phyloP scores from a whole-genome alignment of 2,888 invertebrate genomes.

The Dichetophora obliterata region DNA sequence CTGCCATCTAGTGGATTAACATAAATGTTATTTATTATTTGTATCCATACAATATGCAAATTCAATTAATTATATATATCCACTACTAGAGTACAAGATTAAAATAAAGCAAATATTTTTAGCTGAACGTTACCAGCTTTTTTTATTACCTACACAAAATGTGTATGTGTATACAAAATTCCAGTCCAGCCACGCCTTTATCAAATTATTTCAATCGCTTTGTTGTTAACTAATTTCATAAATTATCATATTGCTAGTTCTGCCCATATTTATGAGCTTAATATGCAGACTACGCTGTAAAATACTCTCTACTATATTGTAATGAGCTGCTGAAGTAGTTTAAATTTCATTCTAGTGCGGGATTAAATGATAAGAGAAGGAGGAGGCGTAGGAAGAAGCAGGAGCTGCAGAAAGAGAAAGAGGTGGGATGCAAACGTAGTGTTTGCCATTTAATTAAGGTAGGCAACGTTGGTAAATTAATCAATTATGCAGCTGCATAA shows the following conservation, averaged over 20 bases:
- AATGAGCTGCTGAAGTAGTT: too few species aligned
- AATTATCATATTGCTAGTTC: background rate
- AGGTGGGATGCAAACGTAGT: too few species aligned
- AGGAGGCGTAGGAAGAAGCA: too few species aligned
- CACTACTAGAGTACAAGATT: background rate
- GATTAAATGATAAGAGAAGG: too few species aligned
- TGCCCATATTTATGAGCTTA: background rate
- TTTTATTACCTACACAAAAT: background rate
- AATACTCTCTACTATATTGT: too few species aligned
- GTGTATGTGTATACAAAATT: background rate
- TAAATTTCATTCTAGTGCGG: too few species aligned
- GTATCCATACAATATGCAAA: conserved; percentile 7
- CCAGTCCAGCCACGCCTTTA: conserved; percentile 3
- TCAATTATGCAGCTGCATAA: too few species aligned
- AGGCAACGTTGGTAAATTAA: too few species aligned
- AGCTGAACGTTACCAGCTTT: background rate
- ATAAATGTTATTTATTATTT: background rate
- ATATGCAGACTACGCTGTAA: background rate
- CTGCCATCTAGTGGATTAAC: background rate
- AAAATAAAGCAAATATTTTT: background rate
- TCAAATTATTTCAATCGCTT: conserved; percentile 11
- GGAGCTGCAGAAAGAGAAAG: too few species aligned
- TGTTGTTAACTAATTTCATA: conserved; percentile 12
- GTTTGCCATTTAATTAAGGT: too few species aligned
- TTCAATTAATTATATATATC: background rate